phyloP scores from a whole-genome alignment of 2,888 invertebrate species.

The Polyommatus iphigenia region DNA sequence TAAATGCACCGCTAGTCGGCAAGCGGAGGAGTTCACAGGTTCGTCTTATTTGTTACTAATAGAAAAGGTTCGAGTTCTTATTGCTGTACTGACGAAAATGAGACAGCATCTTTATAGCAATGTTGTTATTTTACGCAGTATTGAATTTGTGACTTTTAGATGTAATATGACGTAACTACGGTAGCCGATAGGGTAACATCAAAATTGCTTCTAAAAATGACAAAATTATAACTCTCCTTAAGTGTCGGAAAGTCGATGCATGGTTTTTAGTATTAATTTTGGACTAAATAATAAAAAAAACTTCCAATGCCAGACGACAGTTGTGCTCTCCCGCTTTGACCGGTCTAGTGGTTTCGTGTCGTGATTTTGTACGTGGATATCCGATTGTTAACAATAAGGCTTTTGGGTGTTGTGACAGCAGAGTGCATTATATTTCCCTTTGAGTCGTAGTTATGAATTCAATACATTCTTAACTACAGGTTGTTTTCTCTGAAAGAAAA shows the following conservation, averaged over 20 bases:
- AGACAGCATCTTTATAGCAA: too few relatives aligned
- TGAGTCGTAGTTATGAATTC: conserved; percentile 2
- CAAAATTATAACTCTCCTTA: too few relatives aligned
- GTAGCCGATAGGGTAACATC: too few relatives aligned
- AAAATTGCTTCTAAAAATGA: too few relatives aligned
- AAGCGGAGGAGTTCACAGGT: background rate
- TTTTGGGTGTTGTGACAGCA: conserved; percentile 26
- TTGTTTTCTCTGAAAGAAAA: background rate
- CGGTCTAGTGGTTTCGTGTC: conserved; percentile 1
- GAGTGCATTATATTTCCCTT: conserved; percentile 3
- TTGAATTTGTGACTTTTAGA: too few relatives aligned
- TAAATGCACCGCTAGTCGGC: background rate
- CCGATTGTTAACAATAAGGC: conserved; percentile 15
- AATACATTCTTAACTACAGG: background rate
- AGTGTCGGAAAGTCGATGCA: too few relatives aligned
- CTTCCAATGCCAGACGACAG: background rate
- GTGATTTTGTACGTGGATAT: conserved; percentile 20
- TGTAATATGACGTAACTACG: too few relatives aligned
- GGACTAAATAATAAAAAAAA: background rate
- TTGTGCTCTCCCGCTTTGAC: conserved; percentile 1
- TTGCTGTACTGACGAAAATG: too few relatives aligned
- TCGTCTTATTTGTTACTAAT: background rate
- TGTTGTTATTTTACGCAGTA: too few relatives aligned
- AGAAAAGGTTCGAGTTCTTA: too few relatives aligned
- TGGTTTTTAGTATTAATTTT: too few relatives aligned